phyloP scores from a whole-genome alignment of 2,113 vertebrate species.

The Ciconia stormi region DNA sequence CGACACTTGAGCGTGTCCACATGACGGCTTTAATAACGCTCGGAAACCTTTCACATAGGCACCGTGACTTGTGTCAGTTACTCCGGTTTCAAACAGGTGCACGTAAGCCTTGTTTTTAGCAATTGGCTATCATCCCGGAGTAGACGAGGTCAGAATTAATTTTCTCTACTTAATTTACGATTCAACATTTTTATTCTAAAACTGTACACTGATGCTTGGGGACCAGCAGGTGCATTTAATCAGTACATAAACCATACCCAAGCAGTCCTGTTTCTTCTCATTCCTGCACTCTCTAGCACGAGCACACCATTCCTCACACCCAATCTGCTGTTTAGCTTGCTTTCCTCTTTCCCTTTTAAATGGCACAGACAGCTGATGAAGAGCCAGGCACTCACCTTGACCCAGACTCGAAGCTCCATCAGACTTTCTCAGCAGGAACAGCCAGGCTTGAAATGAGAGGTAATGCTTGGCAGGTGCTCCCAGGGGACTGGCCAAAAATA shows the following conservation, averaged over 20 bases:
- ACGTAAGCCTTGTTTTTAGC: not conserved
- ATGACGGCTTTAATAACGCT: not conserved
- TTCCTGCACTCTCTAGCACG: not conserved
- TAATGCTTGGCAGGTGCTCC: constrained; percentile 12
- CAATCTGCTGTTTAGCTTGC: not conserved
- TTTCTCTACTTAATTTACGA: not conserved
- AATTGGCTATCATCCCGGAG: not conserved
- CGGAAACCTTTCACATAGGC: not conserved
- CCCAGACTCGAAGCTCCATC: constrained; percentile 29
- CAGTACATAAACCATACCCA: not conserved
- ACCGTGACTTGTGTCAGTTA: not conserved
- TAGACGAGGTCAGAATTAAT: not conserved
- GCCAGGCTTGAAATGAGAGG: constrained; percentile 30
- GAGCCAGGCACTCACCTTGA: constrained; percentile 52
- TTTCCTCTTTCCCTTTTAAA: not conserved
- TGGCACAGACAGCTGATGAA: not conserved
- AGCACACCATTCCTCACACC: not conserved
- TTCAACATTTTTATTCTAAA: not conserved
- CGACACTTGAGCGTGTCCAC: accelerated
- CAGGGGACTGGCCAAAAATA: constrained; percentile 32
- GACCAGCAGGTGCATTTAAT: not conserved
- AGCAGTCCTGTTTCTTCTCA: not conserved
- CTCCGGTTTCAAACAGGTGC: not conserved
- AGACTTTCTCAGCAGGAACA: constrained; percentile 44
- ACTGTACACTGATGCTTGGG: not conserved